Evolutionary conservation across 1,140 invertebrate species (phyloP), one percentile per base, ranked within the genome.

Genomic region (Galendromus occidentalis): DNA sequence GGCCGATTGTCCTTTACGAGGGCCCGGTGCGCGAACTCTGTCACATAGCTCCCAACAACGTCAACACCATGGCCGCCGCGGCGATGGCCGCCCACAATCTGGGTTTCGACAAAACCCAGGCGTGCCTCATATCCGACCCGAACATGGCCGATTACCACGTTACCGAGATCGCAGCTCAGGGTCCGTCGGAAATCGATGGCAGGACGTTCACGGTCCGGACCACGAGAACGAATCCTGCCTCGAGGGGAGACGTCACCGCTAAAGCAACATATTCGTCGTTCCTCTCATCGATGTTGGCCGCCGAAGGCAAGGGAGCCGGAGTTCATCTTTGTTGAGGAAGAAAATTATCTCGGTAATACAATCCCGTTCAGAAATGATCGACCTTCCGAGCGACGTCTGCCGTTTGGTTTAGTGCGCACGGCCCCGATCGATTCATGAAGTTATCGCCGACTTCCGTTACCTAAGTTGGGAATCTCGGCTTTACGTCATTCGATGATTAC

Each of bases 41-140:
- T 73, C 73, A 75, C 42, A 66, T 82, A 51, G 82, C 82, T 2
- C 82, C 82, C 7, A 82, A 83, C 69, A 83, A 84, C 69, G 81
- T 83, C 0, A 81, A 81, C 70, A 82, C 80, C 25, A 82, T 81
- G 80, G 80, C 80, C 30, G 79, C 76, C 28, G 81, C 80, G 22
- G 80, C 81, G 7, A 69, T 83, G 42, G 80, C 80, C 9, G 82
- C 78, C 14, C 75, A 77, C 67, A 82, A 79, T 70, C 73, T 83
- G n/a, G 82, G 82, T 5, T 83, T 84, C 73, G 80, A 83, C 68
- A 71, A 75, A 65, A 80, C 81, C 4, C 69, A 73, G 55, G 81
- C 79, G 6, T 73, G 74, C 64, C 72, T 82, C 4, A 72, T 82
- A 39, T 71, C 80, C 33, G 80, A 83, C 73, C 78, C 81, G 64